Conservation (phyloP, 2,888 invertebrate species). For the Apamea sordens region DNA sequence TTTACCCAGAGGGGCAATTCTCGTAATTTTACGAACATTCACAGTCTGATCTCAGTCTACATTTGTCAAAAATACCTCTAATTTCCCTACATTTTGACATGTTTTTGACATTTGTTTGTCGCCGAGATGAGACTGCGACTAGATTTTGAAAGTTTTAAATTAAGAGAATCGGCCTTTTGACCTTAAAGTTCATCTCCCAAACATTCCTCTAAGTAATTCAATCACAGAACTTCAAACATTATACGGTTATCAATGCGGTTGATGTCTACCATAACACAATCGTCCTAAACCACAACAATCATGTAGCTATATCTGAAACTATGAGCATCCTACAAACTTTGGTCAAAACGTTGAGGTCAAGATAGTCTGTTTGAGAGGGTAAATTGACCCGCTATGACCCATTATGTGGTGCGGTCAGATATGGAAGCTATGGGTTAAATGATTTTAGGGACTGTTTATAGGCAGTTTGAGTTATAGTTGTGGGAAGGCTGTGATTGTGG, state of each 20-base stretch:
- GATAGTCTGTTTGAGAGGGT: constrained; percentile 35
- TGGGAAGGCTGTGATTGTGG: constrained; percentile 16
- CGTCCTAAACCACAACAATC: constrained; percentile 5
- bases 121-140: too few relatives aligned
- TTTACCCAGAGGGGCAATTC: not conserved
- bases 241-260: constrained; percentile 20
- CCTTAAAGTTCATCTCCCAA: constrained; percentile 9
- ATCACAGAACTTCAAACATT: constrained; percentile 36
- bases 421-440: constrained; percentile 39
- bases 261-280: constrained; percentile 8
- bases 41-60: too few relatives aligned
- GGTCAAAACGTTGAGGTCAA: constrained; percentile 36
- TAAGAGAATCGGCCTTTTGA: too few relatives aligned
- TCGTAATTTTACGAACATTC: too few relatives aligned
- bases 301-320: constrained; percentile 22
- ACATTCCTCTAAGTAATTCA: constrained; percentile 35
- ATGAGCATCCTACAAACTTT: constrained; percentile 35
- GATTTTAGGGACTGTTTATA: constrained; percentile 46
- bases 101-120: too few relatives aligned
- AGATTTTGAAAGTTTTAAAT: too few relatives aligned
- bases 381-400: constrained; percentile 36
- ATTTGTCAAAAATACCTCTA: too few relatives aligned
- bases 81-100: too few relatives aligned
- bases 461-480: constrained; percentile 34
- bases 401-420: constrained; percentile 47